Percentiles rank a stretch among this genome's conserved stretches.
phyloP scores from a whole-genome alignment of 2,113 vertebrate species.

The Macquaria australasica region DNA sequence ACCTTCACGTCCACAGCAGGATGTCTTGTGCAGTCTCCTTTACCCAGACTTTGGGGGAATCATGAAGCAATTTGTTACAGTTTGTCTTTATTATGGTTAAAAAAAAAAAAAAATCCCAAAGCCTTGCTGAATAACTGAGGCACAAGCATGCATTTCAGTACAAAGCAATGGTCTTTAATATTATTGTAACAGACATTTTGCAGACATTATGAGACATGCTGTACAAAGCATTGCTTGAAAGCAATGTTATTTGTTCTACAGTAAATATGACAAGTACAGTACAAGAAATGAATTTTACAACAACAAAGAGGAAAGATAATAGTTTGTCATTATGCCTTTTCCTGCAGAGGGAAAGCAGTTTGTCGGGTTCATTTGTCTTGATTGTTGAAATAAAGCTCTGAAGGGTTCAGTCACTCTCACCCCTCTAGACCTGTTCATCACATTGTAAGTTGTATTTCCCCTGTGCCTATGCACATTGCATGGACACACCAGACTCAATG shows the following conservation, averaged over 20 bases:
- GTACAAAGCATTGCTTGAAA: conserved; percentile 33
- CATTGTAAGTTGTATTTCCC: conserved; percentile 12
- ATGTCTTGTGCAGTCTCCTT: neutral
- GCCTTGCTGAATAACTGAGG: neutral
- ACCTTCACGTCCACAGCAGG: conserved; percentile 25
- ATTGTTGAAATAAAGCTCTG: conserved; percentile 2
- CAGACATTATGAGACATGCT: conserved; percentile 40
- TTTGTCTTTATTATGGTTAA: neutral
- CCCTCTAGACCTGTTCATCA: conserved; percentile 23
- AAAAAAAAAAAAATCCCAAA: neutral
- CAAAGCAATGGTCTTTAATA: conserved; percentile 43
- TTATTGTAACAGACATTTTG: conserved; percentile 18
- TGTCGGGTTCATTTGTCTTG: conserved; percentile 28
- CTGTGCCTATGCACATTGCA: conserved; percentile 2
- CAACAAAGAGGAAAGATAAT: conserved; percentile 23
- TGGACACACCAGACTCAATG: neutral
- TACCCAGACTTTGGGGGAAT: neutral
- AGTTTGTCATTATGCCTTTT: conserved; percentile 11
- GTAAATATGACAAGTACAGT: conserved; percentile 22
- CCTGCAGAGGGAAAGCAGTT: neutral
- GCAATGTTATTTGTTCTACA: conserved; percentile 11
- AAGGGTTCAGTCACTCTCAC: conserved; percentile 19
- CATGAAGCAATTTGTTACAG: neutral
- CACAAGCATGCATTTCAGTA: conserved; percentile 32
- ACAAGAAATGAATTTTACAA: neutral